Evolutionary conservation across 2,797 vertebrate species (phyloP).

Genomic region (Octomys mimax): DNA sequence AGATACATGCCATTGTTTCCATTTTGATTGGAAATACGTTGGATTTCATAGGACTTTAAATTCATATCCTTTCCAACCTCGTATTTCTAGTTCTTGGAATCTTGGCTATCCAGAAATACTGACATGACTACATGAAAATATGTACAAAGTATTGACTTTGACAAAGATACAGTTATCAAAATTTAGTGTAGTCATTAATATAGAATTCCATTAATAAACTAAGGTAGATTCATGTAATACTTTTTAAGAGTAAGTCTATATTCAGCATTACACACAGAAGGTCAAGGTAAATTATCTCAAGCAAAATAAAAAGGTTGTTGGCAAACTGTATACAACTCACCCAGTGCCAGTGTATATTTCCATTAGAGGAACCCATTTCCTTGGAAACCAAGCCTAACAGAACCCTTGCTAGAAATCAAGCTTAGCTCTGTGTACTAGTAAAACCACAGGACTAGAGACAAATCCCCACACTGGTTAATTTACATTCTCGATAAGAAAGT

Average conservation of each 20-base stretch:
- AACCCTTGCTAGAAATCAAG: not conserved
- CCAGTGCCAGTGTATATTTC: not conserved
- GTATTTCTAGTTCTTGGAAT: not conserved
- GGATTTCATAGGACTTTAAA: not conserved
- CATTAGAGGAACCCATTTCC: not conserved
- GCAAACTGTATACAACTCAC: not conserved
- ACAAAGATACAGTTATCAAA: not conserved
- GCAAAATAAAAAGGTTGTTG: not conserved
- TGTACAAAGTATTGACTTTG: not conserved
- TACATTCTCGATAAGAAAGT: conserved; percentile 24
- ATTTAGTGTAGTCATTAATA: not conserved
- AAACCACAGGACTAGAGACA: conserved; percentile 4
- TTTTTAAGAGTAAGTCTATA: not conserved
- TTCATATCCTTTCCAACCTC: not conserved
- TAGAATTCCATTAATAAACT: not conserved
- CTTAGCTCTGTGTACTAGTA: not conserved
- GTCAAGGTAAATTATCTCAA: not conserved
- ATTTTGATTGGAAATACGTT: not conserved
- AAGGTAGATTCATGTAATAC: not conserved
- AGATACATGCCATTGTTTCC: not conserved
- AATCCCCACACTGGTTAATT: not conserved
- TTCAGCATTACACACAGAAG: not conserved
- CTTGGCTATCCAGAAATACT: not conserved
- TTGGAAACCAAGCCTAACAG: not conserved
- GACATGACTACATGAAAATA: not conserved